Conservation (phyloP, 2,797 vertebrate species). For the Anniella stebbinsi region DNA sequence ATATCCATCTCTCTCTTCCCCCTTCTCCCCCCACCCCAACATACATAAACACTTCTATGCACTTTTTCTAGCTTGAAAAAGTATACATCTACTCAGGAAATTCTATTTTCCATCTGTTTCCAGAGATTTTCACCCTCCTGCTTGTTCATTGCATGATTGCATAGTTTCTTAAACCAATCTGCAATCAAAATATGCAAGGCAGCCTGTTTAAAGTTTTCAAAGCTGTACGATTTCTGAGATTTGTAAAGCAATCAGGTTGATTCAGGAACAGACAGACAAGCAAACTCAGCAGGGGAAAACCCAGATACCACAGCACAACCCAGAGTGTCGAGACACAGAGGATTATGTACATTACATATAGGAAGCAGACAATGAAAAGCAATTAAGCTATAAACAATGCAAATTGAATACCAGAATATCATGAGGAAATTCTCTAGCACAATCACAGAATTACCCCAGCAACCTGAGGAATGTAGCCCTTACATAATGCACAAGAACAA, state of each 20-base stretch:
- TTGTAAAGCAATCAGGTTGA: background rate
- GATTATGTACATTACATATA: background rate
- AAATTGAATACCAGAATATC: background rate
- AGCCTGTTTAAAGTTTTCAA: background rate
- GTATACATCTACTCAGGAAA: background rate
- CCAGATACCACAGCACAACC: background rate
- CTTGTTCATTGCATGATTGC: background rate
- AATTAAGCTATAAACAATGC: background rate
- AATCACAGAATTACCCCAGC: background rate
- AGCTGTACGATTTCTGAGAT: background rate
- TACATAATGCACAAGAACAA: background rate
- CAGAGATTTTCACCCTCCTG: background rate
- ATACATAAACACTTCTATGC: background rate
- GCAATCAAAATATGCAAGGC: background rate
- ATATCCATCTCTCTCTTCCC: background rate
- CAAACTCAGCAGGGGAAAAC: background rate
- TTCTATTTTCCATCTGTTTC: background rate
- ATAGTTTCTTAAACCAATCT: background rate
- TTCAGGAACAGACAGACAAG: background rate
- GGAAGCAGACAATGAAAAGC: conserved; percentile 15
- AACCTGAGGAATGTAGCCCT: background rate
- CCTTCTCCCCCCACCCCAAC: background rate
- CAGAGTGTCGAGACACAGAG: background rate
- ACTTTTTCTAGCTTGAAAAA: background rate
- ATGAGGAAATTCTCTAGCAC: conserved; percentile 3